These are phyloP conservation scores for Malaclemys terrapin DNA, from an alignment of 2,113 vertebrate genomes.

Conservation along the genomic window DNA sequence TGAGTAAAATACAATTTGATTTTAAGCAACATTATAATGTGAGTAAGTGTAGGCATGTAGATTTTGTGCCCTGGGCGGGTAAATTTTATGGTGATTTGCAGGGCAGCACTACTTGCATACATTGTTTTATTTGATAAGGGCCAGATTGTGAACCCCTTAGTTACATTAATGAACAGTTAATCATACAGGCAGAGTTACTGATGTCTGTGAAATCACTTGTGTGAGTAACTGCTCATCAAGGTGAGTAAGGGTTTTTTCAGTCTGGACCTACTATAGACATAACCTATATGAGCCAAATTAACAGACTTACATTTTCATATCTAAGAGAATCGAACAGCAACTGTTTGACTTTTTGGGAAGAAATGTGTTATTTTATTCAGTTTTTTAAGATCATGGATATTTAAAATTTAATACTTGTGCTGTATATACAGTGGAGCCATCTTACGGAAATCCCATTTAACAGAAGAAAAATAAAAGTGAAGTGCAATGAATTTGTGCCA, in stretches of 20 bases:
- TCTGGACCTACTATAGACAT: background rate
- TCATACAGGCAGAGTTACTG: background rate
- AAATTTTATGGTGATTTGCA: background rate
- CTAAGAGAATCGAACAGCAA: background rate
- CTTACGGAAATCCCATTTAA: background rate
- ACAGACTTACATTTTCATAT: background rate
- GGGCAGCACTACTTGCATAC: background rate
- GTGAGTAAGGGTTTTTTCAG: background rate
- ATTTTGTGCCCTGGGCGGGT: background rate
- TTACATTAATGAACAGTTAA: background rate
- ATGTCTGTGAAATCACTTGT: background rate
- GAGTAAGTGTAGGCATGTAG: background rate
- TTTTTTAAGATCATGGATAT: background rate
- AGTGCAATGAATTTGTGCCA: background rate
- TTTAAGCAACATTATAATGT: background rate
- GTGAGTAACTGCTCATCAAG: background rate
- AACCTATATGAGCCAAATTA: slow-evolving; percentile 3
- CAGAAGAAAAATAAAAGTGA: background rate
- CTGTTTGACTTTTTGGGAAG: background rate
- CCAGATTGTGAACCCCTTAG: background rate
- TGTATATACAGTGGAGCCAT: background rate
- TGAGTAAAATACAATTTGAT: background rate
- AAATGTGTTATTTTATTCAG: background rate
- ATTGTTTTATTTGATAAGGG: background rate
- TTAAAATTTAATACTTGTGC: background rate